Evolutionary conservation across 2,888 invertebrate genomes (phyloP), one percentile per base, ranked within the genome.

Genomic region (Sarcophaga caerulescens): DNA sequence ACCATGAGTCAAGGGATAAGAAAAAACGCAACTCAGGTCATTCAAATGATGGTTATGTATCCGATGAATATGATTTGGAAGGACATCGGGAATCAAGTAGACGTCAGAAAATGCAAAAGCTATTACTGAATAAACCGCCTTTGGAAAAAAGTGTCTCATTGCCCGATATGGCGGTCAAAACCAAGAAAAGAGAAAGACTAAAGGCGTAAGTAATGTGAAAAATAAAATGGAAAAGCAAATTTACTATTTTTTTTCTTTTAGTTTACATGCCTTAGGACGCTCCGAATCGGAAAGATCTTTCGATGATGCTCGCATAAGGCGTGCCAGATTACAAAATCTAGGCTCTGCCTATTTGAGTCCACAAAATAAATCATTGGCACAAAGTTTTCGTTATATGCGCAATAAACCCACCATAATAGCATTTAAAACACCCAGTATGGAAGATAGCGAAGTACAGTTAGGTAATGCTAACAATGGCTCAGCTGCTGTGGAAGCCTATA

Each of bases 321-420:
- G 95, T 45, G 96, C 96, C 0, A 94, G 95, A 25, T 92, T 95
- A 62, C 95, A 95, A 89, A 95, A 95, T 10, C 93, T 95, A n/a
- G 95, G 95, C 1, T 90, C 95, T 88, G 96, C 96, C 1, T 96
- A 96, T 92, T 93, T 96, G 68, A 96, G 96, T 90, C 97, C 97
- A 0, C 97, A 96, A 91, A 96, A 97, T 91, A 96, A 95, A 89
- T 96, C 96, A 0, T 93, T 97, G 85, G 97, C 97, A 0, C 97
- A 97, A 90, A 97, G 97, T 91, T 97, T 97, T 93, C 95, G 97
- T n/a, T 98, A 97, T 91, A 97, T 98, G 97, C 93, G 98, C 66
- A 96, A 96, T 88, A 98, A 98, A 90, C 98, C 98, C 0, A 97
- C 97, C 0, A 97, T 98, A 87, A 97, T 98, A 71, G 97, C 97